Percentiles rank a stretch among this genome's conserved stretches.
Evolutionary conservation across 2,113 vertebrate genomes (phyloP).

Genomic region (Astur gentilis): DNA sequence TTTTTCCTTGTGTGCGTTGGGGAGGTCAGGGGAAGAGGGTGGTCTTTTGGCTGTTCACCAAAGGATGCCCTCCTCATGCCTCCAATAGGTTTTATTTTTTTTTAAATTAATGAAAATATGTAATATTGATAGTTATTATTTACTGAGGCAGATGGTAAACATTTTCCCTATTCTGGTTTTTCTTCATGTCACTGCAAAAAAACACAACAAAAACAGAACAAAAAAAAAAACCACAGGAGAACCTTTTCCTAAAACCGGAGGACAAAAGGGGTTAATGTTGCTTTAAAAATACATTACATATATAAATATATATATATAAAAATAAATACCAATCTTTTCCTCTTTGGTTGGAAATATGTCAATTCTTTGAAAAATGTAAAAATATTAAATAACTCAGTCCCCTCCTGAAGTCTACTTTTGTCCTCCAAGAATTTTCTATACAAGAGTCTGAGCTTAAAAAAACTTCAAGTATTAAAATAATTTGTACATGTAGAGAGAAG

Average conservation of each 20-base stretch:
- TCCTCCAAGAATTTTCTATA: conserved; percentile 83
- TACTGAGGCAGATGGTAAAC: conserved; percentile 81
- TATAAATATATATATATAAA: conserved; percentile 81
- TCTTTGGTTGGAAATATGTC: conserved; percentile 78
- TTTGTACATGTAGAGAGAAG: conserved; percentile 83
- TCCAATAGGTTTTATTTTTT: conserved; percentile 80
- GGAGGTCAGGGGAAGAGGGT: conserved; percentile 15
- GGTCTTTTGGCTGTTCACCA: conserved; percentile 44
- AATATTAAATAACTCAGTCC: conserved; percentile 58
- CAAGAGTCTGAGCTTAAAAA: conserved; percentile 77
- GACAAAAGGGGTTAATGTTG: conserved; percentile 82
- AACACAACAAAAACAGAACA: conserved; percentile 61
- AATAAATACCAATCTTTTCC: conserved; percentile 76
- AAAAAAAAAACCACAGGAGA: conserved; percentile 53
- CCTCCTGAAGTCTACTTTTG: conserved; percentile 77
- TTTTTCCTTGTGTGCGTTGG: conserved; percentile 66
- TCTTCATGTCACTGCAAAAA: conserved; percentile 75
- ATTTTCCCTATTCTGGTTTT: conserved; percentile 81
- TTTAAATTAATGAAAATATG: conserved; percentile 87
- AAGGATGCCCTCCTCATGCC: conserved; percentile 62
- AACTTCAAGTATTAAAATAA: conserved; percentile 82
- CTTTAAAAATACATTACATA: conserved; percentile 80
- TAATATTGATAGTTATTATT: conserved; percentile 87
- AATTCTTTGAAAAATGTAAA: conserved; percentile 78
- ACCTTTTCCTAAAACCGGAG: conserved; percentile 81